These are phyloP conservation scores for Chirona hameri DNA, from an alignment of 2,888 invertebrate species.

Conservation along the genomic window DNA sequence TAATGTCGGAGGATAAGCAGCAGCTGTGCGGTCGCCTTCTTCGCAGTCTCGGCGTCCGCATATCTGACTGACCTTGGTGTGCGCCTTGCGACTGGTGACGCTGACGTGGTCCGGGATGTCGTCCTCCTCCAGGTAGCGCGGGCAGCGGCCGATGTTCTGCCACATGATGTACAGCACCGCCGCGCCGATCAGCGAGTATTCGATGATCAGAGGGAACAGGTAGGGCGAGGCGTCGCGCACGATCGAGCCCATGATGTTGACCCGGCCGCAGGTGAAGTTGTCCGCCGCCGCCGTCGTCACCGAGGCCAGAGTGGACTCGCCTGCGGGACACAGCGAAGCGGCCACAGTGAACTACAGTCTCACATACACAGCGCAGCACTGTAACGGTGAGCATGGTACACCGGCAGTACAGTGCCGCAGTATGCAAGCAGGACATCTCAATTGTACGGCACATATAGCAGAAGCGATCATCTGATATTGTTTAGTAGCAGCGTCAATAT, in stretches of 20 bases:
- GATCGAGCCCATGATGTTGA: conserved; percentile 87
- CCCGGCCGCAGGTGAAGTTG: conserved; percentile 63
- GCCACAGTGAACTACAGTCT: no score
- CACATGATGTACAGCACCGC: conserved; percentile 95
- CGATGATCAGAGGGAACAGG: conserved; percentile 91
- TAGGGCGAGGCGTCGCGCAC: conserved; percentile 91
- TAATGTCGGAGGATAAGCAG: no score
- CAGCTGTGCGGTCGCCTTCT: no score
- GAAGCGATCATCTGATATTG: no score
- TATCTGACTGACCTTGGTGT: conserved; percentile 24
- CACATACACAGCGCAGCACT: no score
- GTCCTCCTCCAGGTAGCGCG: conserved; percentile 57
- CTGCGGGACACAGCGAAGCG: no score
- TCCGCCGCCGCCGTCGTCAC: conserved; percentile 10
- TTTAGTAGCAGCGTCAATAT: no score
- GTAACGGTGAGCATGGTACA: no score
- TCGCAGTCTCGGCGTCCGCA: background rate
- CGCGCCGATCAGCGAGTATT: conserved; percentile 91
- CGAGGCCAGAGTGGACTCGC: no score
- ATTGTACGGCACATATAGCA: no score
- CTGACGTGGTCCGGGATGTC: conserved; percentile 37
- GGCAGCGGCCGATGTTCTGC: conserved; percentile 87
- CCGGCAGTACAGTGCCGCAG: no score
- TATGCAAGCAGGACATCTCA: no score
- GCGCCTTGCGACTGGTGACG: conserved; percentile 36